Evolutionary conservation across 2,113 vertebrate species (phyloP).

Genomic region (Recurvirostra avosetta): DNA sequence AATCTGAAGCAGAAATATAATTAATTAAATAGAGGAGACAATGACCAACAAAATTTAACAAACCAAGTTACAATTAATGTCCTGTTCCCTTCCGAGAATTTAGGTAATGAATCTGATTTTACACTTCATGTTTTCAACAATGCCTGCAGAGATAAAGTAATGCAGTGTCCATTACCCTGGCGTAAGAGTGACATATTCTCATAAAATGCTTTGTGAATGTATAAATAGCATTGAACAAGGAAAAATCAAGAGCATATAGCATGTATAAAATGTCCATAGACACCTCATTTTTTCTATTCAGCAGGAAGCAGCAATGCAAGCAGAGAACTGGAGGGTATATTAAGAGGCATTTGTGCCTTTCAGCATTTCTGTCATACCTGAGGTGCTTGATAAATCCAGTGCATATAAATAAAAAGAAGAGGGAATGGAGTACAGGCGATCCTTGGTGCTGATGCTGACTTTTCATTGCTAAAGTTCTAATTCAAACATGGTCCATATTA

Average conservation of each 20-base stretch:
- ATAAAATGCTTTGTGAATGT: background rate
- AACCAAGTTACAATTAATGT: background rate
- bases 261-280: background rate
- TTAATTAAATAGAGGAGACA: conserved; percentile 29
- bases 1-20: background rate
- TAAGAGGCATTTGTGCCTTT: conserved; percentile 17
- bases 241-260: background rate
- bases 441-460: background rate
- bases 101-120: conserved; percentile 62
- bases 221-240: background rate
- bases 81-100: conserved; percentile 10
- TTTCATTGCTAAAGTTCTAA: background rate
- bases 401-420: conserved; percentile 10
- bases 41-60: background rate
- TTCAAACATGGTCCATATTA: background rate
- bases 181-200: background rate
- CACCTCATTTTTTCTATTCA: background rate
- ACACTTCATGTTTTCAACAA: conserved; percentile 47
- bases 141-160: conserved; percentile 20
- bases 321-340: background rate
- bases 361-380: conserved; percentile 45
- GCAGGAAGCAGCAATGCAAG: conserved; percentile 7
- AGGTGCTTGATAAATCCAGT: background rate
- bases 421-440: background rate
- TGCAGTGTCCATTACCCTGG: conserved; percentile 45